A percentile compares a stretch with the other conserved stretches of the same genome.
Conservation (phyloP, 2,113 vertebrate genomes). For the Pionites leucogaster region DNA sequence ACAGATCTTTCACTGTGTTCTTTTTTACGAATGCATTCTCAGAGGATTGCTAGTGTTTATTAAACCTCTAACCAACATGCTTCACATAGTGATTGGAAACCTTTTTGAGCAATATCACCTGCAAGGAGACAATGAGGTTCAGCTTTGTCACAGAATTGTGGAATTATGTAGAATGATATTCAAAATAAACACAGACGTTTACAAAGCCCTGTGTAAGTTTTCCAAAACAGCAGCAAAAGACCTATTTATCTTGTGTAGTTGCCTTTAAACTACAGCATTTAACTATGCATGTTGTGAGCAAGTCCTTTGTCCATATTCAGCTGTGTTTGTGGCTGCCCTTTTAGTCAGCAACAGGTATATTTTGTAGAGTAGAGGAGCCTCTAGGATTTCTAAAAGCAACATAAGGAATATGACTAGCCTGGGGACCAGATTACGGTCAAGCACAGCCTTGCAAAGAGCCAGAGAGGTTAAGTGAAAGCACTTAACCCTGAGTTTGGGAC, state of each 20-base stretch:
- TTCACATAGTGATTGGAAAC: slow-evolving; percentile 24
- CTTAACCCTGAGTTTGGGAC: neutral
- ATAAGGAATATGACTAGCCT: neutral
- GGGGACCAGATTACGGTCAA: neutral
- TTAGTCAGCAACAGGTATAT: neutral
- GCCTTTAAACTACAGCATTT: neutral
- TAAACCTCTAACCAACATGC: slow-evolving; percentile 28
- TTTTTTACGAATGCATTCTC: slow-evolving; percentile 51
- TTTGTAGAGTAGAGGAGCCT: neutral
- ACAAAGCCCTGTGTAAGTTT: neutral
- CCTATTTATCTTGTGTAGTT: neutral
- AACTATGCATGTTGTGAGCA: neutral
- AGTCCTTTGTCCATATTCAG: neutral
- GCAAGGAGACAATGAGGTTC: neutral
- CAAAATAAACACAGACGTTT: neutral
- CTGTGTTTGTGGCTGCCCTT: neutral
- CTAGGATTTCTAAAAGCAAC: neutral
- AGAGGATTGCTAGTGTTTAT: slow-evolving; percentile 51
- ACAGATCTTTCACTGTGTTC: slow-evolving; percentile 20
- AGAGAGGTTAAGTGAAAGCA: neutral
- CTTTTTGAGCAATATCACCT: slow-evolving; percentile 4
- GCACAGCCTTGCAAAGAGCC: neutral
- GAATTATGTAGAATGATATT: neutral
- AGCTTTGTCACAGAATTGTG: neutral
- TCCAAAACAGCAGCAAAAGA: neutral